Conservation (phyloP, 2,113 vertebrate genomes). For the Galemys pyrenaicus region DNA sequence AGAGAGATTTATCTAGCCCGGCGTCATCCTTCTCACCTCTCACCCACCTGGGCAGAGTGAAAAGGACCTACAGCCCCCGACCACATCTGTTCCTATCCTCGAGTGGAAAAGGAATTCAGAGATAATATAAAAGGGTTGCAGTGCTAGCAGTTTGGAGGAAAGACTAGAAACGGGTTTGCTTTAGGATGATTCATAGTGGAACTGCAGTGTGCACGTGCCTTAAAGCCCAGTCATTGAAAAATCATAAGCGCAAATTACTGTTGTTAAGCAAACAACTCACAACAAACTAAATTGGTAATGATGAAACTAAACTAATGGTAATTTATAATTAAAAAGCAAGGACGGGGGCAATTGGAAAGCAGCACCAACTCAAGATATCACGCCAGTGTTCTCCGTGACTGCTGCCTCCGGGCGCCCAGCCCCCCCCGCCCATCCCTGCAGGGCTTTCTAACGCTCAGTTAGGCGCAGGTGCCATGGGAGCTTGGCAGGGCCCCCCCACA, state of each 20-base stretch:
- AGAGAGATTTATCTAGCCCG: not conserved
- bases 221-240: conserved; percentile 44
- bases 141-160: not conserved
- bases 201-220: not conserved
- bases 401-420: not conserved
- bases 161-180: not conserved
- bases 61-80: not conserved
- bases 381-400: not conserved
- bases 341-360: not conserved
- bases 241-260: conserved; percentile 56
- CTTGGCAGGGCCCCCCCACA: fast-evolving
- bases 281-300: conserved; percentile 49
- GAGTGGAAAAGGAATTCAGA: not conserved
- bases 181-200: conserved; percentile 6
- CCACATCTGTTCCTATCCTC: not conserved
- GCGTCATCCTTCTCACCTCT: not conserved
- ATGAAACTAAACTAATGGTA: conserved; percentile 32
- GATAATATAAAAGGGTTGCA: not conserved
- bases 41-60: not conserved
- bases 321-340: conserved; percentile 64
- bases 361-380: not conserved
- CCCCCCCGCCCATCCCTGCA: not conserved
- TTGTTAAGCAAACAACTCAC: conserved; percentile 68
- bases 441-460: not conserved
- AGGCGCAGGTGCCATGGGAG: not conserved